Percentiles rank a stretch among this genome's conserved stretches.
phyloP scores from a whole-genome alignment of 2,888 invertebrate genomes.

The Drosophila birchii region DNA sequence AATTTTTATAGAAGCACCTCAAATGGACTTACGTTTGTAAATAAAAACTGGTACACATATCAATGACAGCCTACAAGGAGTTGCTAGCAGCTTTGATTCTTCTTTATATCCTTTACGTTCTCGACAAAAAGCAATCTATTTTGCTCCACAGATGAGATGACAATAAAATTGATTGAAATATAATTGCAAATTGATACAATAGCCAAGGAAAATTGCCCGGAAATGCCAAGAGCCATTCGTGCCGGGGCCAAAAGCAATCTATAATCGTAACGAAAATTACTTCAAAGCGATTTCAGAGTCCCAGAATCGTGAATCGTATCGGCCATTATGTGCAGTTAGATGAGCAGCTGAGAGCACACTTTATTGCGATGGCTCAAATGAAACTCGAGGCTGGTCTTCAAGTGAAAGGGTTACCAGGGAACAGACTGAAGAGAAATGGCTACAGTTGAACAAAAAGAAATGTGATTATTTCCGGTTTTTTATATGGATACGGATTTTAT shows the following conservation, averaged over 20 bases:
- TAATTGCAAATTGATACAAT: constrained; percentile 61
- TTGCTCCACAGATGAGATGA: constrained; percentile 41
- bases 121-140: constrained; percentile 53
- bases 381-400: background rate
- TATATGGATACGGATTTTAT: background rate
- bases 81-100: constrained; percentile 8
- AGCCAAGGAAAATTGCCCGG: constrained; percentile 44
- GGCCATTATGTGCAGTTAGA: constrained; percentile 43
- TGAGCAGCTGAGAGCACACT: constrained; percentile 32
- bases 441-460: background rate
- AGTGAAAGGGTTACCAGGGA: constrained; percentile 26
- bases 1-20: too few species aligned
- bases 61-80: constrained; percentile 1
- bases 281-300: constrained; percentile 35
- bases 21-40: too few species aligned
- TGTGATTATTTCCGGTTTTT: background rate
- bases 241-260: constrained; percentile 44
- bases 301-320: constrained; percentile 14
- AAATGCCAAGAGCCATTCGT: constrained; percentile 48
- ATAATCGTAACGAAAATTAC: constrained; percentile 43
- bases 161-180: constrained; percentile 60
- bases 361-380: constrained; percentile 14
- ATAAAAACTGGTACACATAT: background rate
- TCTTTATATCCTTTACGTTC: background rate
- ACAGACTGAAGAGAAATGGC: background rate